Evolutionary conservation across 2,113 vertebrate genomes (phyloP), one percentile per base, ranked within the genome.

Genomic region (Eonycteris spelaea): DNA sequence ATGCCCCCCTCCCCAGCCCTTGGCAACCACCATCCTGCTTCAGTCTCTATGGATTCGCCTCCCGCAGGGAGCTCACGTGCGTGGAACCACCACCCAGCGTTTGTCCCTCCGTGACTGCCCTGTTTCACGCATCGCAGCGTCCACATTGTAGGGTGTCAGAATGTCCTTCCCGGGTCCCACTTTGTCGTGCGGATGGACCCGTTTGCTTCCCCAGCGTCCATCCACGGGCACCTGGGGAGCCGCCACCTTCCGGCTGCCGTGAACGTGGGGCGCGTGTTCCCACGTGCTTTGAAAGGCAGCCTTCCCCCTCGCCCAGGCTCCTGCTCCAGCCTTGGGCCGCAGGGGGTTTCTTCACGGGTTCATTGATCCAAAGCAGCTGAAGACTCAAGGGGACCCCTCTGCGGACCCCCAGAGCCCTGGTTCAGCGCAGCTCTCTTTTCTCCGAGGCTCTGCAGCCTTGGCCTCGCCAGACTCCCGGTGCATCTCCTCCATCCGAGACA

Each of bases 211-310:
- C 14, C 8, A 1, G 6, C n/a, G 3, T 28, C 45, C 4, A 5
- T 3, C 1, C 7, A 4, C 5, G 55, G 61, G 6, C 59, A 4
- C 22, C 3, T 2, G 28, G 33, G 67, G 1, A 74, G 35, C 82
- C 11, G 30, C 70, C 51, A 11, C 16, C 79, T 26, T 28, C 22
- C 8, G 75, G 26, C 33, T 4, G 0, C 0, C 0, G 28, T 10
- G 48, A 59, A 18, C 0, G 0, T 28, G 87, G 11, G 45, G 28
- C 10, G 14, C 33, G 0, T 0, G 84, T 28, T n/a, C 53, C 65
- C 74, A 4, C 7, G 0, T 5, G 35, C 24, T 7, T 2, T 5
- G 14, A 9, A 8, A 1, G 26, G 35, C 16, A 12, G 22, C 57
- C 24, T 40, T 55, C 40, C 30, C 26, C 3, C 5, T 21, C 35